Base-by-base conservation (phyloP, 2,797 vertebrate species). In the Triplophysa bombifrons region DNA sequence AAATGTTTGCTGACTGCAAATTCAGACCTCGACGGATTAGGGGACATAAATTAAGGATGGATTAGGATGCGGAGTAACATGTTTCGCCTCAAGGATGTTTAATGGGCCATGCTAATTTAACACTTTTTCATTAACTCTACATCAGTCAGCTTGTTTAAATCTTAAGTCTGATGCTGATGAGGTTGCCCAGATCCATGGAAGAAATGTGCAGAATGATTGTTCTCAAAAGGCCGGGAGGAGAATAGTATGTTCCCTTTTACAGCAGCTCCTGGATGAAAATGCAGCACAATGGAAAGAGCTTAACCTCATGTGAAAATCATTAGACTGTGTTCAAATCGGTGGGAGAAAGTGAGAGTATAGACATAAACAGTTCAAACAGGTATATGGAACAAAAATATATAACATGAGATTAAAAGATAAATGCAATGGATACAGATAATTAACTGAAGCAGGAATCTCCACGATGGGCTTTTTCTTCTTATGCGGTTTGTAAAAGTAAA, bases 401-500 rank as follows among this genome's bases (percentile, higher is more conserved):
- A 48, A 58, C 5, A 56, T 20, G 7, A 41, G 38, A 41, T 14
- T 3, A 19, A 3, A 53, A 30, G 11, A 4, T 16, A 19, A 30
- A 14, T 22, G 12, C 53, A 17, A 51, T 22, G 48, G 14, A 25
- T 4, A 7, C 19, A 72, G 2, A 56, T 67, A 12, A 75, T 34
- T 66, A 10, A 25, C 19, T 16, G 1, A 66, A 72, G 19, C 5
- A 34, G 44, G 14, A 46, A 34, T 41, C 56, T 51, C 56, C 38
- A 13, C 13, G 10, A 46, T 38, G 3, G 44, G 19, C 13, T 38
- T 8, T 38, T 41, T 38, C 56, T 44, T 56, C 44, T 17, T 22
- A 69, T 68, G 8, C 48, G 22, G 69, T 80, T 83, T 80, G 61
- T 73, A 50, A 55, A 68, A 72, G 74, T 77, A 70, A 17, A 38